Conservation (phyloP, 2,113 vertebrate species). For the Holacanthus passer region DNA sequence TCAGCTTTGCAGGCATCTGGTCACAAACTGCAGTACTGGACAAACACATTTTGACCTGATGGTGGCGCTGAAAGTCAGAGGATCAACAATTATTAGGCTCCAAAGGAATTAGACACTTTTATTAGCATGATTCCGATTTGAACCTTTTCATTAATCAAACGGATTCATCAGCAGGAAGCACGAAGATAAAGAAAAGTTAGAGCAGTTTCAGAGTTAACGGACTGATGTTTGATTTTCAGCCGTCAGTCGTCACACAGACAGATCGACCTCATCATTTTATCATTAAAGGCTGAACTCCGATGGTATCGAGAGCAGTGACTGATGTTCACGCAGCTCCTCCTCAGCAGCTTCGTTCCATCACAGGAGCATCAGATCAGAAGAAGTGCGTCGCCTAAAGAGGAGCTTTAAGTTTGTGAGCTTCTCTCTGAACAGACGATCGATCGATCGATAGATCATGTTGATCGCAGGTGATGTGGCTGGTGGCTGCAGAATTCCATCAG, state of each 20-base stretch:
- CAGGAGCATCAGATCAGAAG: too few species aligned
- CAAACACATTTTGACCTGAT: too few species aligned
- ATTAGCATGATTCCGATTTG: background rate
- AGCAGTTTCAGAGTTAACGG: background rate
- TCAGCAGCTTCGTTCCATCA: too few species aligned
- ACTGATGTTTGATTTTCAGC: constrained; percentile 19
- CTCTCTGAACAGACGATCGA: background rate
- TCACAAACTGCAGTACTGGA: too few species aligned
- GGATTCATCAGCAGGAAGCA: constrained; percentile 8
- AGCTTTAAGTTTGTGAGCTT: too few species aligned
- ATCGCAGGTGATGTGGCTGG: too few species aligned
- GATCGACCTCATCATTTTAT: constrained; percentile 61
- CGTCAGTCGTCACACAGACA: constrained; percentile 37
- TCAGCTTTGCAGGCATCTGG: too few species aligned
- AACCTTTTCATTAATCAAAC: constrained; percentile 18
- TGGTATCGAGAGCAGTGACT: constrained; percentile 18
- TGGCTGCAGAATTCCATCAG: too few species aligned
- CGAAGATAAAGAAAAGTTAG: background rate
- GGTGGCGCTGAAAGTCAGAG: too few species aligned
- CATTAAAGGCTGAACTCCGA: constrained; percentile 41
- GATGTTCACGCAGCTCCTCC: constrained; percentile 5
- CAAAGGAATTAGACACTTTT: background rate
- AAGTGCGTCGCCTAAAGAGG: too few species aligned
- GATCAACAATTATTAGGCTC: too few species aligned
- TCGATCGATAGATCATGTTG: background rate